phyloP scores from a whole-genome alignment of 2,113 vertebrate species.

The Panthera tigris region DNA sequence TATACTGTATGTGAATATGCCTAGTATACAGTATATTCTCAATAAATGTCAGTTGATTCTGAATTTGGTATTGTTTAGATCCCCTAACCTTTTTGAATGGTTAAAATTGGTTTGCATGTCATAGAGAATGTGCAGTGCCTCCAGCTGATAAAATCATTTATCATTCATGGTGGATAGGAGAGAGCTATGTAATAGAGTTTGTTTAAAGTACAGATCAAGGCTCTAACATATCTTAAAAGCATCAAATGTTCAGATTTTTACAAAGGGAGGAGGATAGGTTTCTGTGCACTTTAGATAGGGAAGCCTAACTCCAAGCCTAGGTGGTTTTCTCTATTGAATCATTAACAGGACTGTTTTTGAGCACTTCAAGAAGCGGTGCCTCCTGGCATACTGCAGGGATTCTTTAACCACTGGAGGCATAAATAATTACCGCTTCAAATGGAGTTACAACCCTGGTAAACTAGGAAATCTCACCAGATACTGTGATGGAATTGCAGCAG shows the following conservation, averaged over 20 bases:
- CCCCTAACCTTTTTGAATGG: background rate
- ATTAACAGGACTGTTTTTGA: background rate
- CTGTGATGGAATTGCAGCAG: background rate
- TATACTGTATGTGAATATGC: background rate
- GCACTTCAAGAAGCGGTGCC: too few relatives aligned
- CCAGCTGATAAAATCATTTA: background rate
- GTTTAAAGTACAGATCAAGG: background rate
- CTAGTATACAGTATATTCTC: background rate
- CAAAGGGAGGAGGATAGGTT: background rate
- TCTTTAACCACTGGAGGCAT: background rate
- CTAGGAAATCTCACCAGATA: background rate
- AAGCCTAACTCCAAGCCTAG: background rate
- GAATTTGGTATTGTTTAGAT: background rate
- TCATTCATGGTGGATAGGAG: background rate
- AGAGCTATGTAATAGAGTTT: background rate
- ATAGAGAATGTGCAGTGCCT: background rate
- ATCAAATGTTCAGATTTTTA: background rate
- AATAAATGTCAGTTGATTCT: background rate
- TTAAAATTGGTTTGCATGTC: background rate
- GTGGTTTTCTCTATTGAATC: background rate
- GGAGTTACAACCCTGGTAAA: background rate
- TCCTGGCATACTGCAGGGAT: background rate
- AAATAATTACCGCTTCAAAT: background rate
- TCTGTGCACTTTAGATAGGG: background rate
- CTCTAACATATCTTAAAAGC: background rate